phyloP scores from a whole-genome alignment of 2,113 vertebrate species.

The Pterocles gutturalis region DNA sequence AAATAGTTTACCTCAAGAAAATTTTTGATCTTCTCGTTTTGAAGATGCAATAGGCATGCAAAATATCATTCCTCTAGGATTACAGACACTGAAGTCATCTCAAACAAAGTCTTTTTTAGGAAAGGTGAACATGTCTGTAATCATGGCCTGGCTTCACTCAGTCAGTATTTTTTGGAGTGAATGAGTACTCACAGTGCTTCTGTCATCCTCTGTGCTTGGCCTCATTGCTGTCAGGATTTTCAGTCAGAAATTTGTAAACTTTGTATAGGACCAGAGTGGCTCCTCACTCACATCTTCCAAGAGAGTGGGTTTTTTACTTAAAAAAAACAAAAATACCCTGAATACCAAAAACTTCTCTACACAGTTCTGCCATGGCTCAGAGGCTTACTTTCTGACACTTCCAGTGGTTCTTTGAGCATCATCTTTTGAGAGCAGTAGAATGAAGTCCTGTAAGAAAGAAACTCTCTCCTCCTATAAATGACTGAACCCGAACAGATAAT shows the following conservation, averaged over 20 bases:
- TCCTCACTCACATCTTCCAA: not conserved
- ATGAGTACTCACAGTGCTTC: not conserved
- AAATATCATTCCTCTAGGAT: not conserved
- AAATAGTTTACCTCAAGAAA: not conserved
- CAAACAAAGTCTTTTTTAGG: not conserved
- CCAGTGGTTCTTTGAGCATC: not conserved
- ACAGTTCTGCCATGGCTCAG: not conserved
- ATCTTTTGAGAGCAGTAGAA: not conserved
- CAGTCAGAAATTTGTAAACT: not conserved
- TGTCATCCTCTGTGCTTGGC: not conserved
- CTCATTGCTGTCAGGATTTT: not conserved
- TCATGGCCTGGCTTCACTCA: not conserved
- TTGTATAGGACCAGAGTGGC: not conserved
- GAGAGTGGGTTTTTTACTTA: fast-evolving
- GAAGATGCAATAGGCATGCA: not conserved
- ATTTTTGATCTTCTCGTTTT: not conserved
- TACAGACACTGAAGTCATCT: not conserved
- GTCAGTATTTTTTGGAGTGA: not conserved
- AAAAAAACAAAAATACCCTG: not conserved
- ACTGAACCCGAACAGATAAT: not conserved
- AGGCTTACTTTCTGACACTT: not conserved
- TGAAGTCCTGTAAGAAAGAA: not conserved
- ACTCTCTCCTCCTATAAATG: not conserved
- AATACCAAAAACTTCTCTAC: not conserved
- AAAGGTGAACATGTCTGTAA: not conserved